Evolutionary conservation across 2,113 vertebrate genomes (phyloP), one percentile per base, ranked within the genome.

Genomic region (Tenebrosternarchus preto): DNA sequence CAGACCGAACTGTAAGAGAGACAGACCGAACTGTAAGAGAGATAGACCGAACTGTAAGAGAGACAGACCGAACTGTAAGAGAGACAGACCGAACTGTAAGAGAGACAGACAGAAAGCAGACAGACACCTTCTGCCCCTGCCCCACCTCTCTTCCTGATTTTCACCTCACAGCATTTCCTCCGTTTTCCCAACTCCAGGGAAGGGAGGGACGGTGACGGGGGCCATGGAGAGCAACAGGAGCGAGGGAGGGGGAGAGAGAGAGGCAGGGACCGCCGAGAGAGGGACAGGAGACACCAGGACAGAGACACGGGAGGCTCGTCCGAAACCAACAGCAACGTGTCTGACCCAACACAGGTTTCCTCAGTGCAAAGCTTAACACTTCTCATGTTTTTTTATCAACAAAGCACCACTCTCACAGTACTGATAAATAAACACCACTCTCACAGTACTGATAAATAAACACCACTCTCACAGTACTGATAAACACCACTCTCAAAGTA

Each of bases 241-340:
- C 88, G 92, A 68, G 91, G 91, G 8, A 86, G 92, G 86, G 89
- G 85, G 25, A 86, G 91, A 85, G 91, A 93, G 70, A 86, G 93
- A 77, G 92, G 92, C 12, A 86, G 92, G 83, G 91, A 92, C 76
- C 87, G 91, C 53, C 68, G 78, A 73, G 83, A 86, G 29, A 77
- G 80, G 80, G 81, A 79, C 22, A 80, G 87, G 59, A 93, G 87
- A 88, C 83, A 74, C 60, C 79, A 78, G 12, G 87, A 92, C 68
- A 86, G 82, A 50, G 91, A 92, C 1, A 89, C 76, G 0, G 91
- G 84, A 76, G 80, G 60, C 4, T 78, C 77, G 4, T 90, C 90
- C 63, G 86, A 76, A 57, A 86, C 86, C 78, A 89, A 83, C 43
- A 91, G 90, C 43, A 46, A 82, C 0, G 24, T 87, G 55, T 91